These are phyloP conservation scores for Halictus quadricinctus DNA, from an alignment of 2,888 invertebrate genomes.

Conservation along the genomic window DNA sequence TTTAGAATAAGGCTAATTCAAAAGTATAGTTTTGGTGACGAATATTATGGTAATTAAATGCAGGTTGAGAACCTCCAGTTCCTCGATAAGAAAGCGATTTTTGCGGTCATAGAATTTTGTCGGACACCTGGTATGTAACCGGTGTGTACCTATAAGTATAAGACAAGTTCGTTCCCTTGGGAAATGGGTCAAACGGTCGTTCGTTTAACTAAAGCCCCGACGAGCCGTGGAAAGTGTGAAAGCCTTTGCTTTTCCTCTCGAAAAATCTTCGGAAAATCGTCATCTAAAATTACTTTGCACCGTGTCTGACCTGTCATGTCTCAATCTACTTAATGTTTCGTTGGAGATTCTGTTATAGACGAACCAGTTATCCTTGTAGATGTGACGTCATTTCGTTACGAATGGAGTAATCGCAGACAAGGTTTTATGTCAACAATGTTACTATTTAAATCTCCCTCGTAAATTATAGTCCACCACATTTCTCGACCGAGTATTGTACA, in stretches of 20 bases:
- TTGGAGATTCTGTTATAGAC: neutral
- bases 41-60: neutral
- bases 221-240: slow-evolving; percentile 19
- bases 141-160: neutral
- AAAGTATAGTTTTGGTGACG: neutral
- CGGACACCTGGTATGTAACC: slow-evolving; percentile 19
- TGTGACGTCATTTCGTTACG: neutral
- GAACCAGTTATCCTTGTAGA: neutral
- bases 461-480: neutral
- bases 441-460: neutral
- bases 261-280: neutral
- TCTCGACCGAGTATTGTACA: neutral
- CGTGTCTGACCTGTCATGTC: neutral
- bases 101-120: neutral
- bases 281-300: neutral
- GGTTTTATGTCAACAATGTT: neutral
- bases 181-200: slow-evolving; percentile 67
- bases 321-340: neutral
- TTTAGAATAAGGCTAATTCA: no score
- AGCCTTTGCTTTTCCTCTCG: slow-evolving; percentile 26
- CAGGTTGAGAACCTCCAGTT: neutral
- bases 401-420: neutral
- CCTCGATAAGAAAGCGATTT: neutral
- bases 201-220: slow-evolving; percentile 66
- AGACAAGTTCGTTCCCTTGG: slow-evolving; percentile 48